A percentile compares a stretch with the other conserved stretches of the same genome.
These are phyloP conservation scores for Anarrhichthys ocellatus DNA, from an alignment of 2,113 vertebrate species.

Conservation along the genomic window DNA sequence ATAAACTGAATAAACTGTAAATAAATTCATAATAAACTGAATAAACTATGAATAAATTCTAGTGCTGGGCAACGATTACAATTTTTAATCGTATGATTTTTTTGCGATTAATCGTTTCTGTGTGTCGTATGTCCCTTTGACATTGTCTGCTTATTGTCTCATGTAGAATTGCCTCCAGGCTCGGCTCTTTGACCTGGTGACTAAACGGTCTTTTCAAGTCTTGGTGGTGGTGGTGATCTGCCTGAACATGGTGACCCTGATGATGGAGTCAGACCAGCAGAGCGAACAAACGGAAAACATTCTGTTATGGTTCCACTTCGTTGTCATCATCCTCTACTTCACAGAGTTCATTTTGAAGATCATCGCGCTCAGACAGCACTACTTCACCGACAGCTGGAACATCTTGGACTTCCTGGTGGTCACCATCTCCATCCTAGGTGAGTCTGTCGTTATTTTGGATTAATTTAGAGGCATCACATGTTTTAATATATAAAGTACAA, in stretches of 20 bases:
- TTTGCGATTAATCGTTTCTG: not conserved
- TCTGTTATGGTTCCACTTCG: conserved; percentile 83
- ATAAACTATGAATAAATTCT: too few species aligned
- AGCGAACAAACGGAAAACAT: conserved; percentile 78
- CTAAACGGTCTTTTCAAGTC: conserved; percentile 87
- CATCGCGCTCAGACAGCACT: conserved; percentile 87
- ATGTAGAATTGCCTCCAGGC: conserved; percentile 62
- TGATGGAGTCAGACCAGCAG: conserved; percentile 90
- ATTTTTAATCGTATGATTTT: too few species aligned
- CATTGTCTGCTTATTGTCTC: not conserved
- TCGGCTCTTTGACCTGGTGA: conserved; percentile 89
- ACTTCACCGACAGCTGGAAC: conserved; percentile 89
- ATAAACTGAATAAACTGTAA: too few species aligned
- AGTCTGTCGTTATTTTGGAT: conserved; percentile 22
- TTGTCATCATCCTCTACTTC: conserved; percentile 90
- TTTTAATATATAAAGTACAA: too few species aligned
- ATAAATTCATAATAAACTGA: too few species aligned
- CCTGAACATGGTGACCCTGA: conserved; percentile 92
- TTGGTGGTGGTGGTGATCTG: conserved; percentile 91
- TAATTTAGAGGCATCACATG: not conserved
- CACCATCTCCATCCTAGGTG: conserved; percentile 80
- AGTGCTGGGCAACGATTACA: too few species aligned
- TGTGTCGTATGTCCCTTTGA: not conserved
- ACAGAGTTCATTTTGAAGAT: conserved; percentile 90
- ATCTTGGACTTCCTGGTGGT: conserved; percentile 91